Conservation (phyloP, 2,113 vertebrate genomes). For the Holacanthus passer region DNA sequence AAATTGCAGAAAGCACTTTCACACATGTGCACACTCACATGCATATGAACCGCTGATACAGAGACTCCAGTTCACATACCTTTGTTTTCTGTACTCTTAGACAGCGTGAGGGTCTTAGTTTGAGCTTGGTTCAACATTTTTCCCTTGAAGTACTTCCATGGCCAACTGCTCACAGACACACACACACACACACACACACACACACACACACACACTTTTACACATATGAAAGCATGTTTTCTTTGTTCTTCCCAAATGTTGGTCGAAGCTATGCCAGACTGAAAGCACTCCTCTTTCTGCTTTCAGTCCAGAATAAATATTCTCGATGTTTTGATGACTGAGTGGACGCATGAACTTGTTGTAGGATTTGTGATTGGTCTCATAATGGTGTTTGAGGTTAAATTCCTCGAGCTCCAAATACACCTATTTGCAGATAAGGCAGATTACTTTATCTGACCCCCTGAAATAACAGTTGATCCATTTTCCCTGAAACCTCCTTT, state of each 20-base stretch:
- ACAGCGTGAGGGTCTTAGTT: conserved; percentile 8
- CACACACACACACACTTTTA: conserved; percentile 25
- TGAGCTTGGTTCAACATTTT: conserved; percentile 65
- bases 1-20: neutral
- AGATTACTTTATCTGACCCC: too few relatives aligned
- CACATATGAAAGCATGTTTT: conserved; percentile 64
- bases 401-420: too few relatives aligned
- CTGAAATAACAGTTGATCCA: too few relatives aligned
- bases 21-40: neutral
- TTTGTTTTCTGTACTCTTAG: conserved; percentile 25
- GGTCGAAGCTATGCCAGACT: conserved; percentile 54
- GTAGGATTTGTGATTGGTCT: too few relatives aligned
- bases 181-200: conserved; percentile 9
- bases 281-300: conserved; percentile 45
- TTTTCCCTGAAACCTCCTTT: too few relatives aligned
- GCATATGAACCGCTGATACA: neutral
- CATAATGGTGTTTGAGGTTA: too few relatives aligned
- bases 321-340: too few relatives aligned
- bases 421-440: too few relatives aligned
- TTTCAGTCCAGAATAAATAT: conserved; percentile 49
- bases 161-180: conserved; percentile 29
- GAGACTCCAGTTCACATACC: conserved; percentile 12
- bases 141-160: conserved; percentile 65
- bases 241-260: conserved; percentile 74
- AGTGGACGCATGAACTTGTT: too few relatives aligned